Conservation (phyloP, 1,140 invertebrate genomes). For the Papilio xuthus region DNA sequence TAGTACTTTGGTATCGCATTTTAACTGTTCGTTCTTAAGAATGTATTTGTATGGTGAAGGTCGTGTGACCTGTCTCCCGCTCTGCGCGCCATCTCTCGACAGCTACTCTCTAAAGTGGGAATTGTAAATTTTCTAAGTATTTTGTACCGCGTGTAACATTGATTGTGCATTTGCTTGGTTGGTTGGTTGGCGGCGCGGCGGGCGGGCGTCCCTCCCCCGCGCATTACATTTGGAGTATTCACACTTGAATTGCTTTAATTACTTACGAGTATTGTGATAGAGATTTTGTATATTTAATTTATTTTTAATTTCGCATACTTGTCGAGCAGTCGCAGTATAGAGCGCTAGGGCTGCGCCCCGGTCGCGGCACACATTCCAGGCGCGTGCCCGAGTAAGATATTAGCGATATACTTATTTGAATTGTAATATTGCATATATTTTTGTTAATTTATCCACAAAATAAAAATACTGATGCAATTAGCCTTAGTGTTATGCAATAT, state of each 20-base stretch:
- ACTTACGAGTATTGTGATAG: constrained; percentile 81
- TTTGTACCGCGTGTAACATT: constrained; percentile 77
- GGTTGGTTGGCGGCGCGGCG: constrained; percentile 15
- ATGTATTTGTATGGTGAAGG: constrained; percentile 66
- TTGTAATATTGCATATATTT: constrained; percentile 80
- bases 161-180: constrained; percentile 60
- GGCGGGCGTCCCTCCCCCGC: constrained; percentile 56
- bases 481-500: constrained; percentile 81
- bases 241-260: constrained; percentile 80
- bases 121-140: constrained; percentile 80
- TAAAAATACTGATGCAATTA: constrained; percentile 78
- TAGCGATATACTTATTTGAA: constrained; percentile 80
- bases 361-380: constrained; percentile 52
- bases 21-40: constrained; percentile 73
- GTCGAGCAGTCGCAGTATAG: constrained; percentile 69
- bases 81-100: constrained; percentile 48
- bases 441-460: constrained; percentile 80
- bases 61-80: constrained; percentile 26
- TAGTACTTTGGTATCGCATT: constrained; percentile 77
- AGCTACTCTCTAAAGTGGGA: constrained; percentile 65
- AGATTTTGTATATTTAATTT: constrained; percentile 82
- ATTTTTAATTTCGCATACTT: constrained; percentile 79
- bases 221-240: constrained; percentile 78
- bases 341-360: constrained; percentile 59
- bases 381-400: constrained; percentile 80